Percentiles rank a stretch among this genome's conserved stretches.
Evolutionary conservation across 2,888 invertebrate species (phyloP).

Genomic region (Lasioglossum leucozonium): DNA sequence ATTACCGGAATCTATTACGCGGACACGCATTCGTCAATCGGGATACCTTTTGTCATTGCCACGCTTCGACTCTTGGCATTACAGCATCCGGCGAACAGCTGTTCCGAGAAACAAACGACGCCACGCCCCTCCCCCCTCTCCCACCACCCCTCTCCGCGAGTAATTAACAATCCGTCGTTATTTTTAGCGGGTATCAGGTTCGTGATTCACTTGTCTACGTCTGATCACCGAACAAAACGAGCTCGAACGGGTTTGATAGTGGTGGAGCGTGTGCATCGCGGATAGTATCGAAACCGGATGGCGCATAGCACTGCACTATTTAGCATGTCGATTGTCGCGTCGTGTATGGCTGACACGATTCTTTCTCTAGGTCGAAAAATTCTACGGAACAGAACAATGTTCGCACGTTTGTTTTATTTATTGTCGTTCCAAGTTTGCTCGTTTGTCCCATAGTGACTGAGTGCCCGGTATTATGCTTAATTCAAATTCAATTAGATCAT

Average conservation of each 20-base stretch:
- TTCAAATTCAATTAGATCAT: too few species aligned
- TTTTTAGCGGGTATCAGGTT: conserved; percentile 9
- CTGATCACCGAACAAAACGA: conserved; percentile 2
- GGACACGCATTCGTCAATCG: conserved; percentile 51
- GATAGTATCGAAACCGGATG: neutral
- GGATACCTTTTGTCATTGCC: conserved; percentile 49
- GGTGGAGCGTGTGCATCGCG: neutral
- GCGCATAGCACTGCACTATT: neutral
- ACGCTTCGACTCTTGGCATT: conserved; percentile 28
- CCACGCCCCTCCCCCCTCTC: too few species aligned
- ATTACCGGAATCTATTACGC: conserved; percentile 68
- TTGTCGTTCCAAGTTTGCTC: too few species aligned
- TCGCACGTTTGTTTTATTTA: too few species aligned
- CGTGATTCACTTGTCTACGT: neutral
- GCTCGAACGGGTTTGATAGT: neutral
- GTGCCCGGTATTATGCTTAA: too few species aligned
- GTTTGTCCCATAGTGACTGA: too few species aligned
- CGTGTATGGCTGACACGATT: neutral
- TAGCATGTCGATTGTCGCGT: neutral
- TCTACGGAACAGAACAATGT: neutral
- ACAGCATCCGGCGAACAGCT: conserved; percentile 39
- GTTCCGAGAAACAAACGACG: neutral
- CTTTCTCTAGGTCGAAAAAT: neutral
- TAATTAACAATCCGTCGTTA: conserved; percentile 11
- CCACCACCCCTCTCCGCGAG: neutral